Evolutionary conservation across 2,888 invertebrate species (phyloP), one percentile per base, ranked within the genome.

Genomic region (Cheilosia grossa): DNA sequence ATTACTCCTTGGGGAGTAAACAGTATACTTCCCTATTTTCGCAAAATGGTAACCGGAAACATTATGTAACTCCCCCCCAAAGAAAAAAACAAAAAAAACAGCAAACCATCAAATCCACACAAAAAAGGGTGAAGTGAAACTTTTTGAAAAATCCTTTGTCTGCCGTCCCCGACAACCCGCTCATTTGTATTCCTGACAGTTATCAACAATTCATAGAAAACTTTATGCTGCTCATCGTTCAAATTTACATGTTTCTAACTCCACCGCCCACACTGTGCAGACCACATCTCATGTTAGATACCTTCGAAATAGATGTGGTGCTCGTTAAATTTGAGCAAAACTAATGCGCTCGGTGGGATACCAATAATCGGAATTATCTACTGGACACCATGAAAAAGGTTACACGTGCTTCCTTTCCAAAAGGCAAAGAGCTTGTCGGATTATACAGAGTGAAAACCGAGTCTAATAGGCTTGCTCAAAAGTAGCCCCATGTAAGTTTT

Each of bases 191-290:
- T 79, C 79, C 73, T 73, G 67, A 63, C 82, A 82, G 78, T 82
- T 82, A 73, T 78, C 78, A 73, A 78, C 82, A 82, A 78, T 82
- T 82, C 67, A 73, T 73, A 78, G 78, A 78, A 78, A 83, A 83
- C 79, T 83, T 82, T 78, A 37, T 67, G 56, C 51, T 73, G 63
- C 63, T 78, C 78, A 69, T 82, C 37, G 79, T 73, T 37, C 79
- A 69, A 83, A 83, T 83, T 83, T 74, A 74, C 82, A 83, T 83
- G 9, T 69, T 83, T 70, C 9, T n/a, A 78, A 63, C 47, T 63
- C 63, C 53, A 44, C 24, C 58, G 40, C 69, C 54, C 47, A 9
- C 4, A 37, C 17, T 15, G 7, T 44, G 6, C 21, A 15, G n/a
- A 33, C 33, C 33, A 21, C 6, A 59, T 59, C 10, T 59, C 4